Base-by-base conservation (phyloP, 2,797 vertebrate genomes). In the Monodelphis domestica region DNA sequence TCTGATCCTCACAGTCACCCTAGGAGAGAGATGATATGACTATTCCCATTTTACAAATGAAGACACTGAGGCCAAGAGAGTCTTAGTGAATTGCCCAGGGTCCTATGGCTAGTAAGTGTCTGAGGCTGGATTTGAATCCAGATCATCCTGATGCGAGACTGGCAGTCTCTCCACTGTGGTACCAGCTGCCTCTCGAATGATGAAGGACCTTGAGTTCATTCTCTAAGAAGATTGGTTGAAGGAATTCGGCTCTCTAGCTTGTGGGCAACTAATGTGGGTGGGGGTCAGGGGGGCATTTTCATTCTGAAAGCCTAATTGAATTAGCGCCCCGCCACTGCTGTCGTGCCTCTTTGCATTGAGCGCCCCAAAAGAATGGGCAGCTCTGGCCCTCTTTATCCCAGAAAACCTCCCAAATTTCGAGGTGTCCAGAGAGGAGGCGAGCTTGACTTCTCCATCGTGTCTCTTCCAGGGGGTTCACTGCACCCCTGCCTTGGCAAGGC, bases 301-400 rank as follows among this genome's bases (percentile, higher is more conserved):
- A 96, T 89, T 95, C 95, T 55, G 87, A 93, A 88, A 91, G 54
- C 78, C 90, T 96, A 96, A 96, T 97, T 96, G 94, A 97, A 97
- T 97, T 97, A 96, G 96, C 15, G 56, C 38, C 93, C 89, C 94
- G 91, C 91, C 90, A 89, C 70, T 90, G 88, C 30, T 9, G 54
- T 87, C 84, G 54, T 52, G 70, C 56, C 1, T 12, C 95, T 90
- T 95, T 91, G 91, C 59, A 91, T 96, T 92, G 94, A 78, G 92
- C 91, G 95, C 91, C 91, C 29, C 24, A 89, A 94, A 93, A 95
- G 87, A 95, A 95, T 87, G 89, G 88, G 93, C 88, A 96, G 70
- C 89, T 91, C 78, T 52, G 89, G 94, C 91, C 95, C 94, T 94
- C 96, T 96, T 95, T 88, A 92, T 93, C 90, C 91, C 90, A 70